phyloP scores from a whole-genome alignment of 2,888 invertebrate genomes.

The Dryococelus australis region DNA sequence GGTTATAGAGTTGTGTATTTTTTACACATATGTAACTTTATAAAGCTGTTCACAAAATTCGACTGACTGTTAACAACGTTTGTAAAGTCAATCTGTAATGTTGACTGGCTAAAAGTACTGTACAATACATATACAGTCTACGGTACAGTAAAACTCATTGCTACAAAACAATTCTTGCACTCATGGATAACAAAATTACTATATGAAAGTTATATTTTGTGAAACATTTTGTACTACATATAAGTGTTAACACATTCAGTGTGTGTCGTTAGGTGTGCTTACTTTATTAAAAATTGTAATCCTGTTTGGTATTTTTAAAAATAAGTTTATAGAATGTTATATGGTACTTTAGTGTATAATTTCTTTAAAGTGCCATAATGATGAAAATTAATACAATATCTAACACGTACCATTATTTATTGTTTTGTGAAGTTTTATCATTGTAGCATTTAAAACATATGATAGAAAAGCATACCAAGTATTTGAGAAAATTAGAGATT shows the following conservation, averaged over 20 bases:
- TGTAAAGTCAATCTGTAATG: background rate
- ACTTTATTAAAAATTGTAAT: slow-evolving; percentile 3
- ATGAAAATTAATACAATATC: background rate
- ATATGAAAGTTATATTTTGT: background rate
- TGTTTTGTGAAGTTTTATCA: background rate
- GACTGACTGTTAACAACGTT: background rate
- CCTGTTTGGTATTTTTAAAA: background rate
- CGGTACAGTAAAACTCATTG: background rate
- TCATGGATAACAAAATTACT: background rate
- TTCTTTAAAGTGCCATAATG: background rate
- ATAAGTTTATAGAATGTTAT: slow-evolving; percentile 8
- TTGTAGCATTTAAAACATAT: background rate
- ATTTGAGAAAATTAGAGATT: background rate
- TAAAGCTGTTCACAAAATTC: background rate
- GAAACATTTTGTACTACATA: background rate
- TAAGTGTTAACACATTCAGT: background rate
- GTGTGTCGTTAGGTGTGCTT: background rate
- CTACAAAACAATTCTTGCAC: background rate
- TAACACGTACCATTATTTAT: background rate
- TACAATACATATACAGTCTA: background rate
- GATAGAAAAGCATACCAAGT: background rate
- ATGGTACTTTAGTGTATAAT: background rate
- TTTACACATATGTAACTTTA: background rate
- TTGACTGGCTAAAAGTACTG: background rate
- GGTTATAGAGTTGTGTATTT: background rate